A percentile compares a stretch with the other conserved stretches of the same genome.
phyloP scores from a whole-genome alignment of 92 coral and sea anemone genomes.

The Desmophyllum pertusum region DNA sequence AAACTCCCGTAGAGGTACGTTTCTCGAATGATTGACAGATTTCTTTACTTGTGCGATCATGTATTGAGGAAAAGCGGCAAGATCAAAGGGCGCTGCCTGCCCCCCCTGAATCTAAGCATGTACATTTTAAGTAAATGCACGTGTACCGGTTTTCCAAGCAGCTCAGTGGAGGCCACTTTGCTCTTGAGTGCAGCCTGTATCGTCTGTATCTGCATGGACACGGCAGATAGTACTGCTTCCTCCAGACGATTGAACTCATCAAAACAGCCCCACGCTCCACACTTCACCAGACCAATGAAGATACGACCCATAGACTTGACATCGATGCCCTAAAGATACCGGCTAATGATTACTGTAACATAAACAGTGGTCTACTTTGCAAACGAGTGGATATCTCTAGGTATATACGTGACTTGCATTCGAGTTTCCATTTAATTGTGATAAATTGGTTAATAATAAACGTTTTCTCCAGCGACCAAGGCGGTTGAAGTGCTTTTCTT shows the following conservation, averaged over 20 bases:
- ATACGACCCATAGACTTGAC: conserved; percentile 99
- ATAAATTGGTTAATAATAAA: no score
- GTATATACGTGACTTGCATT: no score
- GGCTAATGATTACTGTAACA: not conserved
- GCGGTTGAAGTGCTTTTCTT: no score
- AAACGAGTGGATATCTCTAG: no score
- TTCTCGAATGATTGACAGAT: no score
- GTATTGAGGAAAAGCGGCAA: no score
- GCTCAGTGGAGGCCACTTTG: conserved; percentile 86
- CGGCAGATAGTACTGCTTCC: conserved; percentile 98
- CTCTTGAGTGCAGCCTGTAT: conserved; percentile 96
- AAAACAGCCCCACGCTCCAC: conserved; percentile 99
- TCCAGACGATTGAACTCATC: conserved; percentile 99
- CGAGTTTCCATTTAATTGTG: no score
- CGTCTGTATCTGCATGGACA: conserved; percentile 98
- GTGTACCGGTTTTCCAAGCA: conserved; percentile 90
- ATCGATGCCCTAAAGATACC: conserved; percentile 82
- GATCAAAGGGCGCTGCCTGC: no score
- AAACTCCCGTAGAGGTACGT: no score
- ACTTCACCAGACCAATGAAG: conserved; percentile 96
- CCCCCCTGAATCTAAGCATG: not conserved
- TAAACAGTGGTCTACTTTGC: no score
- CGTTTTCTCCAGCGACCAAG: no score
- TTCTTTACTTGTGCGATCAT: no score
- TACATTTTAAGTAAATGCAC: not conserved